A percentile compares a stretch with the other conserved stretches of the same genome.
Evolutionary conservation across 1,140 invertebrate species (phyloP).

Genomic region (Drosophila pruinosa): DNA sequence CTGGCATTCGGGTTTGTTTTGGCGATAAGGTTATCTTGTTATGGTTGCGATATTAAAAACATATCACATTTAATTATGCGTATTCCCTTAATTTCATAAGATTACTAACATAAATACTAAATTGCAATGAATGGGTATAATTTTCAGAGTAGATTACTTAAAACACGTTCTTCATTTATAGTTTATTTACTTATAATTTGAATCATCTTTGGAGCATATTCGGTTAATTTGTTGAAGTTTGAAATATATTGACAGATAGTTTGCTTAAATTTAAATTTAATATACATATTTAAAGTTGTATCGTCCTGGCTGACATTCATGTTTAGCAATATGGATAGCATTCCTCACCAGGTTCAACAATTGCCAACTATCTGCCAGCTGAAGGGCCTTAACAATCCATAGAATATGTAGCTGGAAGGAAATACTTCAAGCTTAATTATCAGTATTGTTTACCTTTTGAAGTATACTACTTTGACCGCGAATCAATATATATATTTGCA

Average conservation of each 20-base stretch:
- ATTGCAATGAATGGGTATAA: too few relatives aligned
- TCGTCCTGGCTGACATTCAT: not conserved
- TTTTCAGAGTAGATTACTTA: not conserved
- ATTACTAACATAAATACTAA: too few relatives aligned
- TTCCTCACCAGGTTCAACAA: not conserved
- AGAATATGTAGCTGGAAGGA: not conserved
- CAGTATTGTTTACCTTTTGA: too few relatives aligned
- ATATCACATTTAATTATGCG: conserved; percentile 11
- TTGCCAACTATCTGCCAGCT: not conserved
- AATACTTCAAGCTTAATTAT: not conserved
- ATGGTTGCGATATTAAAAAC: conserved; percentile 3
- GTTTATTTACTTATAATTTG: not conserved
- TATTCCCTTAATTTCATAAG: too few relatives aligned
- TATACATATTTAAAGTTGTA: not conserved
- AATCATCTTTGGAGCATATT: not conserved
- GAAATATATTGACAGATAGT: not conserved
- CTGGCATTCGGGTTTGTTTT: not conserved
- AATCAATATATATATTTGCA: too few relatives aligned
- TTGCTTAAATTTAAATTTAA: not conserved
- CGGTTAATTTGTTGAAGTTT: not conserved
- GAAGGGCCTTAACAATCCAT: not conserved
- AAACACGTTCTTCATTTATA: not conserved
- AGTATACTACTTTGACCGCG: too few relatives aligned
- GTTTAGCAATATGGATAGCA: not conserved
- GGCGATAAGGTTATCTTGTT: conserved; percentile 4